Percentiles rank a stretch among this genome's conserved stretches.
These are phyloP conservation scores for Delia radicum DNA, from an alignment of 1,140 invertebrate genomes.

Conservation along the genomic window DNA sequence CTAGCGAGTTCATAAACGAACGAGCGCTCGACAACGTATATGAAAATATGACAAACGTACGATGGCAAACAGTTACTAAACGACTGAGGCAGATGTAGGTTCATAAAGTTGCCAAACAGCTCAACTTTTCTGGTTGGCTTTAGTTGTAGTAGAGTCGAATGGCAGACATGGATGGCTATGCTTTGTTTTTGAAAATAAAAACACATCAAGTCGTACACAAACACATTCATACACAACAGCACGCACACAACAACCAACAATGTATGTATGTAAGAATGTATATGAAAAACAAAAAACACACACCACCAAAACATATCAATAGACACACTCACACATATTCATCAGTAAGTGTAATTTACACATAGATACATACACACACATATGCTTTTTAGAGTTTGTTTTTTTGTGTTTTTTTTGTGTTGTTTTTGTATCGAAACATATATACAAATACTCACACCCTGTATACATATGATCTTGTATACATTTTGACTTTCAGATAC, in stretches of 20 bases:
- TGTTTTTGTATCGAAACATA: neutral
- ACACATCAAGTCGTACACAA: slow-evolving; percentile 7
- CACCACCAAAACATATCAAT: neutral
- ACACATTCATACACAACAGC: neutral
- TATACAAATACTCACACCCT: neutral
- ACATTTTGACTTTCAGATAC: neutral
- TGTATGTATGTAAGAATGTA: neutral
- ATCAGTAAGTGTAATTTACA: neutral
- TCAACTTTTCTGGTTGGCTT: slow-evolving; percentile 17
- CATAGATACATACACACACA: slow-evolving; percentile 1
- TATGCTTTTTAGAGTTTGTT: neutral
- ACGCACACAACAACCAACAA: neutral
- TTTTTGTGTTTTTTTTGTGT: too few species aligned
- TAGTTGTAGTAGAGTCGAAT: neutral
- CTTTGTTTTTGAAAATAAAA: slow-evolving; percentile 15
- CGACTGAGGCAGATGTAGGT: slow-evolving; percentile 44
- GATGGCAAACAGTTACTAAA: slow-evolving; percentile 55
- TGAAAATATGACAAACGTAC: slow-evolving; percentile 30
- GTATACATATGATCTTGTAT: neutral
- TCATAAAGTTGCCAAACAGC: slow-evolving; percentile 49
- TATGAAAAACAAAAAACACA: neutral
- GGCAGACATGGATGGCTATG: slow-evolving; percentile 1
- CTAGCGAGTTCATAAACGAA: neutral
- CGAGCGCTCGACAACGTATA: slow-evolving; percentile 8
- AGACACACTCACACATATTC: too few species aligned